Evolutionary conservation across 2,888 invertebrate species (phyloP), one percentile per base, ranked within the genome.

Genomic region (Crocallis elinguaria): DNA sequence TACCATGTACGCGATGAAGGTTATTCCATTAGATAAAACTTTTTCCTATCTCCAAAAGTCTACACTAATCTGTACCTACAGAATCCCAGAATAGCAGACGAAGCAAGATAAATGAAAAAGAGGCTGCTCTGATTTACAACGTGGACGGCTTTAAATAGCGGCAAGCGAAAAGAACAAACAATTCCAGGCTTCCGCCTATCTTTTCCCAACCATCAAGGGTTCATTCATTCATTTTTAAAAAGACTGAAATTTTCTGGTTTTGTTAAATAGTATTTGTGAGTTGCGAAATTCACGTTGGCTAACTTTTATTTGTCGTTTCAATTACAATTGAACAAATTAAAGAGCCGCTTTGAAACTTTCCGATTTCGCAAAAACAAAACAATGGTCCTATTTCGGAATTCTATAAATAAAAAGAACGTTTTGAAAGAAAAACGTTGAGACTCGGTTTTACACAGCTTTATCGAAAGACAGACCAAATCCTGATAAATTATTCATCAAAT

Each of bases 61-160:
- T 37, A 32, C 30, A 19, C 8, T 35, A 35, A 44, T 44, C 35
- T 35, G n/a, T n/a, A n/a, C n/a, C n/a, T n/a, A n/a, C n/a, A 23
- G 21, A 39, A 51, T 17, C 27, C n/a, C 1, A 6, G 8, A 4
- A 23, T n/a, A 44, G 32, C 12, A 27, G 21, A 19, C 36, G n/a
- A 33, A 53, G 44, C 38, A 32, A 45, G 36, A 56, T 53, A 50
- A 56, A 46, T 53, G 42, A 48, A 42, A 41, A 33, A 35, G 25
- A 29, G 35, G 25, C 39, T 33, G 42, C 36, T 30, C 37, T 29
- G 50, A 13, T 25, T 38, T 44, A 44, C 38, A 43, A 50, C 38
- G 33, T 37, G 32, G 17, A 9, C 17, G 36, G 17, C 43, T 38
- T 30, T 38, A 50, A 50, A 50, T 50, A 50, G 50, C 49, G 35